These are phyloP conservation scores for Mizuhopecten yessoensis DNA, from an alignment of 1,140 invertebrate species.

Conservation along the genomic window DNA sequence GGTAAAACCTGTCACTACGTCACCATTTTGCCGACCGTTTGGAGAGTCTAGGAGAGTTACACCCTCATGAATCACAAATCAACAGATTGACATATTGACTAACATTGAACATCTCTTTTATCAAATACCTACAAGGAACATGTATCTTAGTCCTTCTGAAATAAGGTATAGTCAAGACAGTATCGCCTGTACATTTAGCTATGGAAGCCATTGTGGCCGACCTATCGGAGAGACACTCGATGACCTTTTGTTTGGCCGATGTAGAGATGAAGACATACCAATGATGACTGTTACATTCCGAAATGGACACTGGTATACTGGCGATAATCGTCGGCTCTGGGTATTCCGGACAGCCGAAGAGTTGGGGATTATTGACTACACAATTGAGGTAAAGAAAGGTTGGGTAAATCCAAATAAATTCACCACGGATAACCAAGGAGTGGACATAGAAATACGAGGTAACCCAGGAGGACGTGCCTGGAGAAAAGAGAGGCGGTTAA, in stretches of 20 bases:
- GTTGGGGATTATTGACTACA: conserved; percentile 43
- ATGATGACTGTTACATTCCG: conserved; percentile 30
- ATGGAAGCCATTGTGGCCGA: background rate
- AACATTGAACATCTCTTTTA: too few relatives aligned
- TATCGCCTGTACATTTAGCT: conserved; percentile 47
- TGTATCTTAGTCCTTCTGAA: conserved; percentile 56
- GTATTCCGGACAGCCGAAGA: conserved; percentile 53
- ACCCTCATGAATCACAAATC: too few relatives aligned
- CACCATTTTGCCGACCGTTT: too few relatives aligned
- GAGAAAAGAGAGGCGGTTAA: background rate
- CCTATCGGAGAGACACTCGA: conserved; percentile 61
- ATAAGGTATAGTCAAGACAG: conserved; percentile 58
- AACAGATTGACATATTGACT: too few relatives aligned
- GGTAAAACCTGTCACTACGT: too few relatives aligned
- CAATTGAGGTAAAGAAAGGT: conserved; percentile 17
- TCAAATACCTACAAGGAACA: background rate
- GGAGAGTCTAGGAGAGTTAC: too few relatives aligned
- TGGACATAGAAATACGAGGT: conserved; percentile 46
- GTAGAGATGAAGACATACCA: conserved; percentile 42
- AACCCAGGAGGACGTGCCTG: conserved; percentile 53
- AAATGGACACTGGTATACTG: conserved; percentile 55
- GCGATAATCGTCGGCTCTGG: conserved; percentile 58
- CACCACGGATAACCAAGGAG: conserved; percentile 53
- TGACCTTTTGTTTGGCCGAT: conserved; percentile 42
- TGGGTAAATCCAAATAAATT: conserved; percentile 50